Base-by-base conservation (phyloP, 2,888 invertebrate genomes). In the Aquatica leii region DNA sequence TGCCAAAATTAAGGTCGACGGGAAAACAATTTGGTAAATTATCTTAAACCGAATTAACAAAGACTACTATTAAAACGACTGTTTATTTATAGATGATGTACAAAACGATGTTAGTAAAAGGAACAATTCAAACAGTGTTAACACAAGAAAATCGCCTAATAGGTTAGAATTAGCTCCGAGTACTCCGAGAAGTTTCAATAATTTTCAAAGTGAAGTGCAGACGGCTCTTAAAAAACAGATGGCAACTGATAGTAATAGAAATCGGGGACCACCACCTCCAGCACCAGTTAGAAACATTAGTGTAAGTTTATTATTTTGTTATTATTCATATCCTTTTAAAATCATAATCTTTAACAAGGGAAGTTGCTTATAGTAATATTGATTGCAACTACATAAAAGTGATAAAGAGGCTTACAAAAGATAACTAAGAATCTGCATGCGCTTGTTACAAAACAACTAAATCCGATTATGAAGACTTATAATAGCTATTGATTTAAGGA, bases 261-360 rank as follows among this genome's bases (percentile, higher is more conserved):
- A 85, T 69, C 86, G 93, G 73, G 93, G 92, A 46, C 93, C 94
- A 24, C 94, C 94, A 24, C 94, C 95, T 9, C 87, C 90, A 52
- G 88, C 91, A 76, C 88, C 89, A 58, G 86, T 86, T 70, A 85
- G 90, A 82, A 76, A 73, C 66, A 76, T 76, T 67, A 74, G 76
- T 73, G 66, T 69, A 54, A 67, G 69, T 65, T 46, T 18, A n/a
- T 31, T 37, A 17, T 18, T 12, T 18, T 21, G 15, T 37, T 20
- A 12, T 52, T 31, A 14, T 24, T 31, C 24, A 55, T 46, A 55
- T 55, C 55, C 55, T 55, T 21, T 46, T 12, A 46, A 15, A 55
- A 41, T 17, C n/a, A 4, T 14, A n/a, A n/a, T n/a, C n/a, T n/a
- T n/a, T n/a, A n/a, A n/a, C n/a, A n/a, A 6, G 11, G n/a, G n/a